These are phyloP conservation scores for Drosophila paramelanica DNA, from an alignment of 2,888 invertebrate genomes.

Conservation along the genomic window DNA sequence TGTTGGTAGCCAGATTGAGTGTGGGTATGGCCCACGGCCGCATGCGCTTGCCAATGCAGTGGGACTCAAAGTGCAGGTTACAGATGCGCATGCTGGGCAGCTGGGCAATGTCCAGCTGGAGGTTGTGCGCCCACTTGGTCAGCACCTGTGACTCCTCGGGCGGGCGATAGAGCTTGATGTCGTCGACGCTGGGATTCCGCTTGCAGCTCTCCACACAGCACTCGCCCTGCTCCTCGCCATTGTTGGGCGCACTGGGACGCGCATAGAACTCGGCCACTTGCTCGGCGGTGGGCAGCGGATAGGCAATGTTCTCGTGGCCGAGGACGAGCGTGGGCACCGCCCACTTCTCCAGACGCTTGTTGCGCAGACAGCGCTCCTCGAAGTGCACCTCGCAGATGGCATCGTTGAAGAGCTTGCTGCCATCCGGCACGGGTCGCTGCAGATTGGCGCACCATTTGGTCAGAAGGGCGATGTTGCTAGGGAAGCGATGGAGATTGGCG, in stretches of 20 bases:
- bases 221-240: constrained; percentile 81
- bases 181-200: constrained; percentile 82
- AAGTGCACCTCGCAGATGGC: constrained; percentile 82
- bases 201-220: constrained; percentile 79
- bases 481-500: constrained; percentile 81
- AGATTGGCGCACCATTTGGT: constrained; percentile 81
- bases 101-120: constrained; percentile 67
- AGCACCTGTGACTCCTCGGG: constrained; percentile 79
- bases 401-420: constrained; percentile 80
- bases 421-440: constrained; percentile 78
- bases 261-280: constrained; percentile 78
- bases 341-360: constrained; percentile 82
- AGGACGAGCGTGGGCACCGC: constrained; percentile 77
- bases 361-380: constrained; percentile 81
- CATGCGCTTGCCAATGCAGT: constrained; percentile 82
- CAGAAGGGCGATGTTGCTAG: constrained; percentile 73
- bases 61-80: constrained; percentile 80
- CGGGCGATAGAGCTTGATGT: constrained; percentile 78
- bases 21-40: constrained; percentile 82
- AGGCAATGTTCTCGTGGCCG: constrained; percentile 71
- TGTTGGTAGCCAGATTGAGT: constrained; percentile 73
- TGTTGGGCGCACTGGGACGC: constrained; percentile 71
- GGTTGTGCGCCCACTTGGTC: constrained; percentile 81
- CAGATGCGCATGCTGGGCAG: constrained; percentile 71
- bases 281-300: constrained; percentile 72